Percentiles rank a stretch among this genome's conserved stretches.
Evolutionary conservation across 2,797 vertebrate genomes (phyloP).

Genomic region (Margarornis squamiger): DNA sequence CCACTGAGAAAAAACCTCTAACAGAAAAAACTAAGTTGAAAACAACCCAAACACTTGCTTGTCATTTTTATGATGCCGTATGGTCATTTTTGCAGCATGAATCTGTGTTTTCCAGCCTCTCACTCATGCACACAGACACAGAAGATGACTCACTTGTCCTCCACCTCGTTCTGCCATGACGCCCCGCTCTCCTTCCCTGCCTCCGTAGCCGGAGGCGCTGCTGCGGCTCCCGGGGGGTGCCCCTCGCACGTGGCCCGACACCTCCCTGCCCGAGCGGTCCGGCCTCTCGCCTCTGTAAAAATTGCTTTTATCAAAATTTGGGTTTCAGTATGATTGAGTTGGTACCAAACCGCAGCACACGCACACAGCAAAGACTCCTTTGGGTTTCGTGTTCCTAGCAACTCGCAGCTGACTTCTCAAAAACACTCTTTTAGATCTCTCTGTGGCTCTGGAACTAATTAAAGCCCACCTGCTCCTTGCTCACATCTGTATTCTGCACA

Average conservation of each 20-base stretch:
- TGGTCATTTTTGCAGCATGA: not conserved
- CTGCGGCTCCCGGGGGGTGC: constrained; percentile 83
- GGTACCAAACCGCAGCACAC: not conserved
- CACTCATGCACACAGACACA: not conserved
- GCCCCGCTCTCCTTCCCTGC: constrained; percentile 84
- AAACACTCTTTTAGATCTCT: not conserved
- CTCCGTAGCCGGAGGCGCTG: constrained; percentile 81
- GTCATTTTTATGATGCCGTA: not conserved
- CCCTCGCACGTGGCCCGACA: constrained; percentile 85
- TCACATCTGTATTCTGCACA: not conserved
- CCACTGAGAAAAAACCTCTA: not conserved
- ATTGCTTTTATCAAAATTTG: constrained; percentile 38
- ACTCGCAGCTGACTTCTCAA: not conserved
- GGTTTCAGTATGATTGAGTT: constrained; percentile 26
- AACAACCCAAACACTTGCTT: not conserved
- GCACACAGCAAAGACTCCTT: not conserved
- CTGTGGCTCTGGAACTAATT: not conserved
- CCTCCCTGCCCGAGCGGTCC: constrained; percentile 89
- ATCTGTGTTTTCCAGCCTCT: not conserved
- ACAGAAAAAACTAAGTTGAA: not conserved
- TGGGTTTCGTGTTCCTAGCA: not conserved
- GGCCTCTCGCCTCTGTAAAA: constrained; percentile 79
- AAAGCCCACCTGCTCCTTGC: not conserved
- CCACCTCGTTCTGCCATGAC: constrained; percentile 85
- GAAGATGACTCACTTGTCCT: constrained; percentile 70